phyloP scores from a whole-genome alignment of 2,797 vertebrate genomes.

The Centropyge bicolor region DNA sequence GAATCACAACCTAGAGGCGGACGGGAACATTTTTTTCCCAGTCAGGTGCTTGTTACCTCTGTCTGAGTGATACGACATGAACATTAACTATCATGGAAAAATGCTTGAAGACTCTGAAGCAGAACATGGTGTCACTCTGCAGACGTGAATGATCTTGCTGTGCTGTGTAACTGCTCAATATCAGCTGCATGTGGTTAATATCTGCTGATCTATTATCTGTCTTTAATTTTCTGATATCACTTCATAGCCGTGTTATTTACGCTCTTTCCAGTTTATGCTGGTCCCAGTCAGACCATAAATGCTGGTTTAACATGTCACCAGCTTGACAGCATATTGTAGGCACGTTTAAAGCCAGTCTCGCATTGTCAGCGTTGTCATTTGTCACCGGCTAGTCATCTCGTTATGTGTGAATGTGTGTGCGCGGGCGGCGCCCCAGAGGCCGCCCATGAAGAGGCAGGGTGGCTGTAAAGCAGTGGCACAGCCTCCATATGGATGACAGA shows the following conservation, averaged over 20 bases:
- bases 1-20: not conserved
- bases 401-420: conserved; percentile 38
- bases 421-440: conserved; percentile 41
- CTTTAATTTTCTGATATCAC: not conserved
- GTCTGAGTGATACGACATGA: not conserved
- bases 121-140: not conserved
- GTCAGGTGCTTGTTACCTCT: not conserved
- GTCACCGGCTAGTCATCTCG: conserved; percentile 30
- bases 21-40: not conserved
- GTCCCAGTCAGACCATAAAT: conserved; percentile 1
- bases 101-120: not conserved
- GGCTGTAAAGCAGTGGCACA: conserved; percentile 38
- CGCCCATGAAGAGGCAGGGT: conserved; percentile 17
- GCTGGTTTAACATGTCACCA: conserved; percentile 10
- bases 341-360: conserved; percentile 2
- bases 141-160: not conserved
- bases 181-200: not conserved
- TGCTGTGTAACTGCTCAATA: not conserved
- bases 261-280: not conserved
- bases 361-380: conserved; percentile 33
- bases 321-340: conserved; percentile 13
- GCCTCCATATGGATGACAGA: conserved; percentile 39
- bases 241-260: not conserved
- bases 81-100: not conserved
- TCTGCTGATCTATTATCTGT: not conserved